phyloP scores from a whole-genome alignment of 2,888 invertebrate genomes.

The Trissoscelio sp. region DNA sequence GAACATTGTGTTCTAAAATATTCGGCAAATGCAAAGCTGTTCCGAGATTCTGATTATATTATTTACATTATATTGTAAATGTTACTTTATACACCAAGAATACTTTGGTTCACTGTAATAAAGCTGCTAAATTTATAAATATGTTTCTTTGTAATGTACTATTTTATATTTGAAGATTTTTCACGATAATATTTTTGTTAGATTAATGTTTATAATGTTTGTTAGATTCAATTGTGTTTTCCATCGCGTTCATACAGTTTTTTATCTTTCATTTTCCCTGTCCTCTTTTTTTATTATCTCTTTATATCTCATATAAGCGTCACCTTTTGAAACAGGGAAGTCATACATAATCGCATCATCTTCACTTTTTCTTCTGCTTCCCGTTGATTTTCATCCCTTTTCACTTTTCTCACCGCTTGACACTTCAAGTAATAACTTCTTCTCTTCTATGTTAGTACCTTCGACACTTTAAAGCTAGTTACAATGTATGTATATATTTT shows the following conservation, averaged over 20 bases:
- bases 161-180: neutral
- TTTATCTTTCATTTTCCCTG: neutral
- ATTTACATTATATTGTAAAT: constrained; percentile 24
- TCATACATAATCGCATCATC: constrained; percentile 42
- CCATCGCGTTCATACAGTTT: neutral
- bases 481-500: constrained; percentile 15
- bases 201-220: neutral
- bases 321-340: constrained; percentile 29
- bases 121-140: constrained; percentile 16
- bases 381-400: constrained; percentile 22
- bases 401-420: constrained; percentile 29
- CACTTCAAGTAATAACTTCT: constrained; percentile 46
- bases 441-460: constrained; percentile 2
- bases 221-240: neutral
- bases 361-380: constrained; percentile 8
- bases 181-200: neutral
- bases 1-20: constrained; percentile 34
- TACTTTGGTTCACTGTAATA: constrained; percentile 7
- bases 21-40: constrained; percentile 22
- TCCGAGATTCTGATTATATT: constrained; percentile 45
- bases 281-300: constrained; percentile 11
- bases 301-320: constrained; percentile 41
- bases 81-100: constrained; percentile 15
- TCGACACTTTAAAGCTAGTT: constrained; percentile 30
- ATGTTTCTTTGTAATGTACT: neutral